Evolutionary conservation across 1,140 invertebrate species (phyloP), one percentile per base, ranked within the genome.

Genomic region (Bombus sylvicola): DNA sequence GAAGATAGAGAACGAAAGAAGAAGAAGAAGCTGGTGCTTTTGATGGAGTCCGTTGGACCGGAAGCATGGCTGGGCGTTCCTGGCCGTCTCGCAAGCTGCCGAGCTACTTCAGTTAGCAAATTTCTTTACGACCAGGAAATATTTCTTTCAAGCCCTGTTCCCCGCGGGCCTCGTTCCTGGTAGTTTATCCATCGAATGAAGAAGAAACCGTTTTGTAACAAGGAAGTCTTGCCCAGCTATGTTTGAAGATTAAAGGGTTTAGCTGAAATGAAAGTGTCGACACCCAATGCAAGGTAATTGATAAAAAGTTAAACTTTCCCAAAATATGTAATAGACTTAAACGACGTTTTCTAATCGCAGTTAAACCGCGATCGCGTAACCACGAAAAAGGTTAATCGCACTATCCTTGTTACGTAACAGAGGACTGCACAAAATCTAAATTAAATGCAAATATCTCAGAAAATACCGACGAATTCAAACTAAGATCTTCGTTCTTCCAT

Each of bases 41-140:
- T 87, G 85, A 89, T 84, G 81, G 77, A 81, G 88, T 80, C 88
- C 78, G 81, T 59, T 68, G 77, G 86, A 84, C 59, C 31, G 43
- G 41, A 81, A 53, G 57, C 75, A 31, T 22, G 53, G 18, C 76
- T 37, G 22, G 53, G 22, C 34, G 28, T 78, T 64, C n/a, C 75
- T 31, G 34, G 15, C 8, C 37, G 37, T 62, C 57, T 41, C 57
- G 37, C 10, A 53, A 62, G 75, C 53, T 77, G 75, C 13, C 39
- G 31, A 72, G 41, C 53, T 41, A 62, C 71, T 43, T 59, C 71
- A 43, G 72, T 77, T 69, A 68, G n/a, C 76, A 39, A 78, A 83
- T 78, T 83, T 83, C 64, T 78, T 78, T 59, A 59, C n/a, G 47
- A 43, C 18, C 37, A 9, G n/a, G 3, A 34, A 76, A 77, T 76